These are phyloP conservation scores for Phoenicopterus ruber DNA, from an alignment of 2,113 vertebrate genomes.

Conservation along the genomic window DNA sequence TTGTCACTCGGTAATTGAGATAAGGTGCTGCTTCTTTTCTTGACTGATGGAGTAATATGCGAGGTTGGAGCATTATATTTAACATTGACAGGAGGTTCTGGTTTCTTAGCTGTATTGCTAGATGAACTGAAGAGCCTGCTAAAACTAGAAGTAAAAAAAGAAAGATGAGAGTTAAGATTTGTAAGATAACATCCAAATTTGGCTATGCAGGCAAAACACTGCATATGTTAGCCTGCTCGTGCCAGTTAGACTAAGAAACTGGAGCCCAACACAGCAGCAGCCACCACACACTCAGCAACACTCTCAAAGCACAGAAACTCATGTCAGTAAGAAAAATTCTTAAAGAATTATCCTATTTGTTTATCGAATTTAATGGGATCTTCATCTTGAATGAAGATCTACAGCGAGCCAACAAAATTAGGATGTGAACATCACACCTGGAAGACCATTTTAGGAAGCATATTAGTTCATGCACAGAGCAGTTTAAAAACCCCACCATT, in stretches of 20 bases:
- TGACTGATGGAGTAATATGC: slow-evolving; percentile 91
- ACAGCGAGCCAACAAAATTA: background rate
- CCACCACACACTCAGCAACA: background rate
- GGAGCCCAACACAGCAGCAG: background rate
- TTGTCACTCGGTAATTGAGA: slow-evolving; percentile 95
- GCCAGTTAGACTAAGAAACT: background rate
- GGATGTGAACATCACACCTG: background rate
- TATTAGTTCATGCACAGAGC: background rate
- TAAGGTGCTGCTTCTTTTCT: slow-evolving; percentile 94
- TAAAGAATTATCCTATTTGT: background rate
- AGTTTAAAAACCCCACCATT: background rate
- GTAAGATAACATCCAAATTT: background rate
- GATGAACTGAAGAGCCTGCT: slow-evolving; percentile 97
- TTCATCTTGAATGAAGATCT: background rate
- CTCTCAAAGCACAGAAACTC: background rate
- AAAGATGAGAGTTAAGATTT: background rate
- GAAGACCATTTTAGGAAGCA: background rate
- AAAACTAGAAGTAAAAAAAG: slow-evolving; percentile 78
- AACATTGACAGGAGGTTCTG: slow-evolving; percentile 91
- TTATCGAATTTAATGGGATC: background rate
- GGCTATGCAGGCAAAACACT: background rate
- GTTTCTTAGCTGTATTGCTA: slow-evolving; percentile 86
- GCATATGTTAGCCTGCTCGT: background rate
- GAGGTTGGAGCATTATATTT: slow-evolving; percentile 97
- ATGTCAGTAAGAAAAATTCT: background rate